Conservation (phyloP, 2,797 vertebrate genomes). For the Todus mexicanus region DNA sequence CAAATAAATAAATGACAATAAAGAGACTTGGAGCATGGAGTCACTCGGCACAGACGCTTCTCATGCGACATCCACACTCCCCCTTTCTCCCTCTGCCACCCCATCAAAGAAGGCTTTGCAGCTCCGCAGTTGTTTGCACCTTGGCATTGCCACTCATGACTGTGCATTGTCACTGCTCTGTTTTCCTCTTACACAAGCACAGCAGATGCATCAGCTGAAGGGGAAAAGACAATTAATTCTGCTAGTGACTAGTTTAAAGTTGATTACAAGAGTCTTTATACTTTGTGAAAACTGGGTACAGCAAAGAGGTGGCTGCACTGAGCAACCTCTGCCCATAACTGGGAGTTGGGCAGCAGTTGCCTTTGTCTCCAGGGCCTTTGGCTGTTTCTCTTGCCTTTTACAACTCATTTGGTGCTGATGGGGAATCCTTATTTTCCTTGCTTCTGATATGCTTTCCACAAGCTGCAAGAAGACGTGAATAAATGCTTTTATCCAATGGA, state of each 20-base stretch:
- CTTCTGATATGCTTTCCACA: neutral
- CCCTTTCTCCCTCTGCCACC: neutral
- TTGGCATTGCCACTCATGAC: neutral
- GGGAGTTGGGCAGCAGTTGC: neutral
- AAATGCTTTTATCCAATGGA: neutral
- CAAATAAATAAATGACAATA: neutral
- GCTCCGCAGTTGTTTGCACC: neutral
- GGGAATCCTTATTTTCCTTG: neutral
- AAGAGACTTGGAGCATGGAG: rapidly evolving
- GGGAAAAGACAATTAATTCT: neutral
- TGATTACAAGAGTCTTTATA: neutral
- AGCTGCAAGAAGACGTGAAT: neutral
- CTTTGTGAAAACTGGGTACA: neutral
- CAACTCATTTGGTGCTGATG: neutral
- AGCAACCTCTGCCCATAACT: neutral
- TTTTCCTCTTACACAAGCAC: neutral
- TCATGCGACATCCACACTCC: rapidly evolving
- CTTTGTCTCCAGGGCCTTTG: neutral
- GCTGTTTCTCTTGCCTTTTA: neutral
- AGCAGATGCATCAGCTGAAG: neutral
- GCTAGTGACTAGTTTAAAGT: neutral
- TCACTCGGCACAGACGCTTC: neutral
- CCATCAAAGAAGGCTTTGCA: neutral
- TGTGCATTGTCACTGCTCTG: neutral
- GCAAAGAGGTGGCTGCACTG: neutral